These are phyloP conservation scores for human DNA, from an alignment of 2,113 vertebrate genomes.

Conservation along the genomic window DNA sequence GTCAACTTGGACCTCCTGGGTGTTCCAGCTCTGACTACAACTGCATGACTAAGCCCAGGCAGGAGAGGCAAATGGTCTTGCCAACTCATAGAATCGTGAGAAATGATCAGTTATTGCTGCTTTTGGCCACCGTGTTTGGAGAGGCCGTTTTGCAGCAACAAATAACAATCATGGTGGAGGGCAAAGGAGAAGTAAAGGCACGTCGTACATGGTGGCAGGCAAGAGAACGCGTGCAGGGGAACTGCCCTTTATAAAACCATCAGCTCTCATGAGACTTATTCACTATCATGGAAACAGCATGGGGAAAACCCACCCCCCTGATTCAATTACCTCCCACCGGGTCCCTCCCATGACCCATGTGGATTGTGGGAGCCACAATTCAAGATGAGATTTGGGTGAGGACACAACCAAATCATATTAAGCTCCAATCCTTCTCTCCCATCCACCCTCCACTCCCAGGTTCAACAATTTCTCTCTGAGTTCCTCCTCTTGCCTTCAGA, in stretches of 20 bases:
- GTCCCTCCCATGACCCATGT: too few species aligned
- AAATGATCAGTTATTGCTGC: not conserved
- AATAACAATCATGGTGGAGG: not conserved
- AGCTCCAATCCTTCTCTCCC: not conserved
- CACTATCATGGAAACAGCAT: too few species aligned
- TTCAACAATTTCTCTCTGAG: not conserved
- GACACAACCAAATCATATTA: too few species aligned
- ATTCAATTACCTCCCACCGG: too few species aligned
- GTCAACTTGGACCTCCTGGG: not conserved
- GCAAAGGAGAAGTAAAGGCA: not conserved
- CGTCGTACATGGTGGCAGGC: accelerated
- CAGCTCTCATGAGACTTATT: too few species aligned
- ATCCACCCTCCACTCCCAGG: not conserved
- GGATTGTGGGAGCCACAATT: too few species aligned
- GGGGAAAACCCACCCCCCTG: too few species aligned
- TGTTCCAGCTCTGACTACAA: not conserved
- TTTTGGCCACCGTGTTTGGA: not conserved
- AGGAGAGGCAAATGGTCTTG: not conserved
- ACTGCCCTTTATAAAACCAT: too few species aligned
- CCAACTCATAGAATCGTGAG: not conserved
- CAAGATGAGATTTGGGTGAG: too few species aligned
- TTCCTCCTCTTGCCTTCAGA: not conserved
- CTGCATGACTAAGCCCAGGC: accelerated
- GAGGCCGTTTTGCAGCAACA: not conserved
- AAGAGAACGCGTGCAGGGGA: too few species aligned